A percentile compares a stretch with the other conserved stretches of the same genome.
phyloP scores from a whole-genome alignment of 2,113 vertebrate genomes.

The zebrafish (Danio rerio) region GRCz12tu NC_133178.1:33780501-33781000 shows the following conservation, averaged over 20 bases:
- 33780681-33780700: too few relatives aligned
- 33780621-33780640: too few relatives aligned
- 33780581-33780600: too few relatives aligned
- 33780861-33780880: not conserved
- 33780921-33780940: not conserved
- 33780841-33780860: not conserved
- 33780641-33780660: too few relatives aligned
- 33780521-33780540: too few relatives aligned
- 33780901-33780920: not conserved
- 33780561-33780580: too few relatives aligned
- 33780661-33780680: too few relatives aligned
- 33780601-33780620: too few relatives aligned
- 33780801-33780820: not conserved
- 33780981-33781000: constrained; percentile 4
- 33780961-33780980: not conserved
- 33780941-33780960: not conserved
- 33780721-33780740: too few relatives aligned
- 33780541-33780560: too few relatives aligned
- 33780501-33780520: too few relatives aligned
- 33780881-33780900: not conserved
- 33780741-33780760: not conserved
- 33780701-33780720: too few relatives aligned
- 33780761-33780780: not conserved
- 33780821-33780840: not conserved
- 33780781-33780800: not conserved